Base-by-base conservation (phyloP, 2,888 invertebrate species). In the Frankliniella fusca region DNA sequence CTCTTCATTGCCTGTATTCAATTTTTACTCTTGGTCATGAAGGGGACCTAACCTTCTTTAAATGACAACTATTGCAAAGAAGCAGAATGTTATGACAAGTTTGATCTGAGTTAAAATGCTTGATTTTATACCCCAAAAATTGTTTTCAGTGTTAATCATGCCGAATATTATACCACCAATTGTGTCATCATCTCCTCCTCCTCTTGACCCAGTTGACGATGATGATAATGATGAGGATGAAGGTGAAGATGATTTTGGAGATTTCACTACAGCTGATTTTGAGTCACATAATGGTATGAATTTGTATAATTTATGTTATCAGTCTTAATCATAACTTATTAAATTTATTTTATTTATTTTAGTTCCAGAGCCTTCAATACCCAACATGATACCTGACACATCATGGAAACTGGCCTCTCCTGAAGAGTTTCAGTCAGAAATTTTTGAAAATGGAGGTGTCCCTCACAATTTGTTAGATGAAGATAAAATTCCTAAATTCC, bases 121-220 rank as follows among this genome's bases (percentile, higher is more conserved):
- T 38, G 5, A 38, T 38, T 38, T 38, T 38, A 38, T 38, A 2
- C 3, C 38, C 38, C n/a, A n/a, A 38, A 38, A 38, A 38, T 54
- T 15, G 8, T 76, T 76, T 76, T 1, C 27, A 76, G 70, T 11
- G 12, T 11, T 0, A n/a, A 76, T 9, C 27, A 76, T 76, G 70
- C 70, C 23, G 3, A 76, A 76, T 27, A 76, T 76, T 12, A 76
- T 76, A 76, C 70, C 70, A 12, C 70, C 70, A 27, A 76, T 76
- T 3, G 70, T 76, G 27, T 76, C 70, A 23, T 76, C 70, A 27
- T 76, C 70, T 76, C 70, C 70, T 27, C 70, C 70, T 27, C 70
- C 70, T 27, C 70, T 76, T 76, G 70, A 76, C 70, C 70, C 70
- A 76, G 10, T 76, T 76, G 70, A 61, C 10, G 61, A 76, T 76